A percentile compares a stretch with the other conserved stretches of the same genome.
phyloP scores from a whole-genome alignment of 1,140 invertebrate species.

The Portunus trituberculatus region DNA sequence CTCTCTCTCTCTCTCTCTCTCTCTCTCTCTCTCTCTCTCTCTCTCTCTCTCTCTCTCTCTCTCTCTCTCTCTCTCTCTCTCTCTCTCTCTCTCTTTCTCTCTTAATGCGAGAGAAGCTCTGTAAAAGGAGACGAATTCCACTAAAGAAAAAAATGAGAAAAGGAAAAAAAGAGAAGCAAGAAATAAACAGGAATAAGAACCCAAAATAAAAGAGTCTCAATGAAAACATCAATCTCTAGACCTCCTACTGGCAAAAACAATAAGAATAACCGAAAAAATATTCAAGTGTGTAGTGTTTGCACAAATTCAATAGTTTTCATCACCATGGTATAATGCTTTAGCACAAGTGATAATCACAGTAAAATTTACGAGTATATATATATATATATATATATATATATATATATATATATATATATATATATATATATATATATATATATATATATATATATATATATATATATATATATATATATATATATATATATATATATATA shows the following conservation, averaged over 20 bases:
- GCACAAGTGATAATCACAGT: not conserved
- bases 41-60: not conserved
- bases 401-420: constrained; percentile 64
- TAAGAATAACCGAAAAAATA: not conserved
- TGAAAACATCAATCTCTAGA: not conserved
- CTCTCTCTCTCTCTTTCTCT: not conserved
- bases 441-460: constrained; percentile 54
- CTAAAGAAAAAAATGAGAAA: not conserved
- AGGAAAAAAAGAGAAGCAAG: not conserved
- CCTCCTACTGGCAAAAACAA: not conserved
- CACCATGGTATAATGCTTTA: not conserved
- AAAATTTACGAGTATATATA: constrained; percentile 48
- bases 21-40: not conserved
- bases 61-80: not conserved
- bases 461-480: constrained; percentile 4
- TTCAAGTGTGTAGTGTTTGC: not conserved
- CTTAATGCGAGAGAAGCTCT: not conserved
- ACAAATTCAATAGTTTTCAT: not conserved
- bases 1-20: not conserved
- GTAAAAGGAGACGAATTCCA: not conserved
- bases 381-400: constrained; percentile 65
- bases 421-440: constrained; percentile 65
- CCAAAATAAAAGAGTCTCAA: not conserved
- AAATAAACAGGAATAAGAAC: not conserved
- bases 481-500: constrained; percentile 41